phyloP scores from a whole-genome alignment of 1,140 invertebrate species.

The Ruditapes philippinarum region DNA sequence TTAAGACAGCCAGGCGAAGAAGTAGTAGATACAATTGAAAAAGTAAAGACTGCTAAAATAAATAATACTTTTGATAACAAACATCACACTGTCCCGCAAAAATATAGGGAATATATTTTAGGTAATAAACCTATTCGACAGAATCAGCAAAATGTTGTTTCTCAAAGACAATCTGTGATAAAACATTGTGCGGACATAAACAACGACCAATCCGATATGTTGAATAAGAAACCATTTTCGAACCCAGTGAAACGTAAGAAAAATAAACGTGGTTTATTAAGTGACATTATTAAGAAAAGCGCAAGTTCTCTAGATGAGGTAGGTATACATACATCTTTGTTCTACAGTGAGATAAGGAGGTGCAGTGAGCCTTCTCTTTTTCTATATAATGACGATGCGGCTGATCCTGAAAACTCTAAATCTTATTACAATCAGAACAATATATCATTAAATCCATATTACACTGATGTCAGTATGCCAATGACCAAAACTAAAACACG shows the following conservation, averaged over 20 bases:
- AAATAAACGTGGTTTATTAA: not conserved
- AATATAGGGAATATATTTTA: too few relatives aligned
- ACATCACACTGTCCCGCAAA: too few relatives aligned
- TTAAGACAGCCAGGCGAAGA: not conserved
- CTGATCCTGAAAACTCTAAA: not conserved
- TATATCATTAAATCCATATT: not conserved
- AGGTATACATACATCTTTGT: not conserved
- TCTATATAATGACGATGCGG: not conserved
- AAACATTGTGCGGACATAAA: not conserved
- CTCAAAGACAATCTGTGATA: not conserved
- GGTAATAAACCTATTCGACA: too few relatives aligned
- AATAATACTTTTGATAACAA: too few relatives aligned
- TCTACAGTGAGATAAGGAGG: not conserved
- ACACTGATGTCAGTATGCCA: not conserved
- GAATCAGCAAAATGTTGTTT: not conserved
- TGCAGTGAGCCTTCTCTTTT: not conserved
- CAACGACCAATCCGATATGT: not conserved
- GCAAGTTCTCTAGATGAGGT: not conserved
- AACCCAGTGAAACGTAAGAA: not conserved
- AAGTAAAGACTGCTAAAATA: too few relatives aligned
- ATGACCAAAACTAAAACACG: not conserved
- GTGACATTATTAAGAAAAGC: not conserved
- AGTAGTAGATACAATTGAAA: not conserved
- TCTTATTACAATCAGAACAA: not conserved
- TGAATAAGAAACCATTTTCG: not conserved